Base-by-base conservation (phyloP, 2,888 invertebrate species). In the Merodon equestris region DNA sequence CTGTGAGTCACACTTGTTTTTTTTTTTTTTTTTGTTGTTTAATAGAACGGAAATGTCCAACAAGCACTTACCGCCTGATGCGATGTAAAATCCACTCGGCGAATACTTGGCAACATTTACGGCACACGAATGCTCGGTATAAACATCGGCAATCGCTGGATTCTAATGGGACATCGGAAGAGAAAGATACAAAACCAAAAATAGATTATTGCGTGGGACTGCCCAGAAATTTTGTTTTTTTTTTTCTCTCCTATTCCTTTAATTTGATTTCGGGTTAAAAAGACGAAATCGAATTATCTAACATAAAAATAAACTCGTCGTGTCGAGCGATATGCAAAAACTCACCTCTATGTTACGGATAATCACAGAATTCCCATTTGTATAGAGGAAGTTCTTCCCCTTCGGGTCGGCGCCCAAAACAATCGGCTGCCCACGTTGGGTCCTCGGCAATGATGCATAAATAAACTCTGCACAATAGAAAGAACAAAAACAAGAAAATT, bases 31-130 rank as follows among this genome's bases (percentile, higher is more conserved):
- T 34, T 36, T 10, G 5, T 40, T 7, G 40, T 47, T 27, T 27
- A 51, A 14, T 36, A 18, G 40, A 40, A 27, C 27, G 27, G 27
- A 17, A 53, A 54, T 27, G 15, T 38, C 27, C 15, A 42, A n/a
- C n/a, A n/a, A 12, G 1, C 40, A 84, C 86, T 91, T 91, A 97
- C 97, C 97, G 90, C 97, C 99, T 82, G 99, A 99, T 45, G 98
- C 97, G 85, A 99, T 98, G 90, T 99, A 99, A 90, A 96, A 98
- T 82, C 98, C 97, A 89, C 96, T 97, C 9, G 98, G 99, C 19
- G 98, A 97, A 89, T 98, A 99, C 90, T 98, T 98, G 74, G 99
- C 99, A 71, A 98, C 97, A 87, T 96, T 97, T 2, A 98, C 97
- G 86, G 94, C 93, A 86, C 95, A 95, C 53, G 98, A 96, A 90